Base-by-base conservation (phyloP, 2,888 invertebrate genomes). In the Drosophila paranaensis region DNA sequence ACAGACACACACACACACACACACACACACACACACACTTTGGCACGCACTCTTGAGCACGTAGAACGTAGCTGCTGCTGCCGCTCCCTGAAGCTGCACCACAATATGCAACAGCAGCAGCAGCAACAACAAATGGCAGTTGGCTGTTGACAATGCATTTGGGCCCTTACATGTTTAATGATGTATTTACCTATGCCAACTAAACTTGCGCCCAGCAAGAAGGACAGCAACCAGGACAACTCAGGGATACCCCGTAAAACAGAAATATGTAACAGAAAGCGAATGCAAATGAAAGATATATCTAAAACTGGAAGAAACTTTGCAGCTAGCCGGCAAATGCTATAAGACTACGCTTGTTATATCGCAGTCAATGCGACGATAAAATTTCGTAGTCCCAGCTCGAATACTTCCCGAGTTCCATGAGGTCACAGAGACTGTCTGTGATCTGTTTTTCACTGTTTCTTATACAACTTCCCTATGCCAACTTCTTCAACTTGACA, bases 131-230 rank as follows among this genome's bases (percentile, higher is more conserved):
- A 72, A 81, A 60, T 55, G 71, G 79, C 85, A 75, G 79, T 82
- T 79, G 84, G 48, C 79, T 88, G 88, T 89, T 84, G 88, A 84
- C 76, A 79, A 77, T 79, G 79, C 76, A 83, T 81, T 84, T 81
- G 84, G 69, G 39, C 85, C 89, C 89, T 84, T 84, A 84, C 84
- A 84, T 81, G 89, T 89, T 84, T 84, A 84, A 84, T 84, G 89
- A 84, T 84, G 84, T 84, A 84, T 84, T 84, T 84, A 84, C 83
- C 89, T 83, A 72, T 75, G 84, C 88, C 88, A 87, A 87, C 84
- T 87, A 81, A 87, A 78, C 88, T 81, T 71, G 51, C 71, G 54
- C 60, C 39, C 48, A 50, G 33, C 50, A 45, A 55, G 35, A 43
- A n/a, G 25, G 50, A 30, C 25, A 66, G 27, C 60, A 67, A 51